Evolutionary conservation across 2,888 invertebrate species (phyloP), one percentile per base, ranked within the genome.

Genomic region (Nomada ferruginata): DNA sequence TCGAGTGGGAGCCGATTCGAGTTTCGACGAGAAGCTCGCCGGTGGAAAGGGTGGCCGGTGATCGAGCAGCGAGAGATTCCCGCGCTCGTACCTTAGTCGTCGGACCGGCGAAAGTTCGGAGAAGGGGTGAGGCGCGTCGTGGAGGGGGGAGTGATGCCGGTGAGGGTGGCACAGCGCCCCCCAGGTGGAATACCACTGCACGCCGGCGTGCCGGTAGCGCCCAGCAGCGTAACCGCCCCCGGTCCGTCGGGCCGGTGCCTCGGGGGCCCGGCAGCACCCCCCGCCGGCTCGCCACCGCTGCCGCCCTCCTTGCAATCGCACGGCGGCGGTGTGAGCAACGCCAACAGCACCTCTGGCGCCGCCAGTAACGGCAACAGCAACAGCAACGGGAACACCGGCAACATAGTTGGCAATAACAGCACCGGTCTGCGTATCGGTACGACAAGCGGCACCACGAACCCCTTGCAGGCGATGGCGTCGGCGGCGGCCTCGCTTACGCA

Each of bases 121-220:
- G 91, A 92, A 89, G 91, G 92, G 90, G 91, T 90, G 83, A 76
- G 84, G 90, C 84, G 89, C 93, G 93, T 92, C 90, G 93, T 93
- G 93, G 93, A 93, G 93, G 93, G 93, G 93, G 93, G 93, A 93
- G 93, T 93, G 91, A 93, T 93, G 93, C 93, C 93, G 93, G 93
- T 93, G 90, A 93, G 94, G 94, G 95, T 95, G 95, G 93, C 94
- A 94, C 95, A 95, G 95, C 95, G 95, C 95, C 95, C 95, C 92
- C 93, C 93, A 93, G 94, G 95, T 95, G 95, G 95, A 95, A 94
- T 95, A 95, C 66, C 88, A 88, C 94, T 95, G 95, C 95, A 95
- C 93, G 91, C 95, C 95, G 94, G 95, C 95, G 94, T 93, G 90
- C 95, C 95, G 95, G 95, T 95, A 95, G 95, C 95, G 94, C 94